Conservation (phyloP, 2,113 vertebrate genomes). For the Aramus guarauna region DNA sequence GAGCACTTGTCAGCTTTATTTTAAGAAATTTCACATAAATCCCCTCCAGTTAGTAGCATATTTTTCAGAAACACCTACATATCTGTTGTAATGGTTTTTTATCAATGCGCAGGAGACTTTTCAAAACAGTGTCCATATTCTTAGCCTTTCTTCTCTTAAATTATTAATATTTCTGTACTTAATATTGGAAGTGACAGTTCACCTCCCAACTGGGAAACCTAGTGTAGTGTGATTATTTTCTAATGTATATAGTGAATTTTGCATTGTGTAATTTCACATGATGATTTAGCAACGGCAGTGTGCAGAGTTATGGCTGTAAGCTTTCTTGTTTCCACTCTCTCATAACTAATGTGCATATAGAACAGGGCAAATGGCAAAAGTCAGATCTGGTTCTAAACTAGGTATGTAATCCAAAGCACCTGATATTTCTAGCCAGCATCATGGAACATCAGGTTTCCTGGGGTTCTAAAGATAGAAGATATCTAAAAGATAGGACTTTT, state of each 20-base stretch:
- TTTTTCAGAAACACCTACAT: background rate
- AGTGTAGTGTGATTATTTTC: background rate
- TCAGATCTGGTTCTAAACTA: background rate
- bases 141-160: background rate
- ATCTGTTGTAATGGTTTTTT: background rate
- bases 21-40: background rate
- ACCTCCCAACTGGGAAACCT: background rate
- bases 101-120: background rate
- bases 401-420: background rate
- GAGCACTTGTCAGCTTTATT: background rate
- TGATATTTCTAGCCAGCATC: background rate
- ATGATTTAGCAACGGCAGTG: background rate
- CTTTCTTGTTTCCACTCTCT: background rate
- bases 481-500: background rate
- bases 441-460: background rate
- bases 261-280: background rate
- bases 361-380: background rate
- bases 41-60: background rate
- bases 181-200: background rate
- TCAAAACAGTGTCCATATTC: background rate
- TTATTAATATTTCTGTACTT: background rate
- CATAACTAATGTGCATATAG: accelerated
- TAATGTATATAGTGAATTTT: background rate
- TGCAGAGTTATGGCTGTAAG: background rate
- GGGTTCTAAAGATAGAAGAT: background rate